Conservation (phyloP, 2,797 vertebrate species). For the Arnoldichthys spilopterus region DNA sequence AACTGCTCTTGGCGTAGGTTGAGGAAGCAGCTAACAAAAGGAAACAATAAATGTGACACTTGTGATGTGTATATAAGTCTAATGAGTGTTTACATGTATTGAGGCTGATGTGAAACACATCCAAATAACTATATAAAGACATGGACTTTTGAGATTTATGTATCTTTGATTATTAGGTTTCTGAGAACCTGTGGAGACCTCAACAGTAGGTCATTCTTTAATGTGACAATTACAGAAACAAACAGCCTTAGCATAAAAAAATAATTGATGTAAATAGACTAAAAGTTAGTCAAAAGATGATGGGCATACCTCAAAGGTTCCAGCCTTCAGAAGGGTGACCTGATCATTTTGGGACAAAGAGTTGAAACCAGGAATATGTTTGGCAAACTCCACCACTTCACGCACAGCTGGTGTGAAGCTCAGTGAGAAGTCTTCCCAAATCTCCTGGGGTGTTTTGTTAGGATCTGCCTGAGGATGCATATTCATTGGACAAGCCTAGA, state of each 20-base stretch:
- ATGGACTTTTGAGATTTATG: not conserved
- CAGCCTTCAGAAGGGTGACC: constrained; percentile 91
- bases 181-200: not conserved
- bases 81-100: no score
- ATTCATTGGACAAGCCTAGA: constrained; percentile 92
- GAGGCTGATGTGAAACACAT: not conserved
- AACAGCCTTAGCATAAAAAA: not conserved
- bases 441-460: constrained; percentile 84
- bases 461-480: constrained; percentile 82
- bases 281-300: not conserved
- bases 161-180: not conserved
- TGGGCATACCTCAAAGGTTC: constrained; percentile 89
- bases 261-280: not conserved
- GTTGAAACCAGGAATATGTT: constrained; percentile 90
- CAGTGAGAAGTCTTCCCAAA: constrained; percentile 94
- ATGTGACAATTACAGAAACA: not conserved
- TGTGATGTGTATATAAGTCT: not conserved
- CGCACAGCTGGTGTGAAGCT: constrained; percentile 91
- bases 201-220: not conserved
- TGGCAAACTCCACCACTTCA: constrained; percentile 93
- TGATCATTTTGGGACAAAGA: constrained; percentile 88
- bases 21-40: not conserved
- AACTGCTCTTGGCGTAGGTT: no score
- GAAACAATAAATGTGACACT: not conserved
- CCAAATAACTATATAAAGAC: not conserved